Evolutionary conservation across 2,888 invertebrate species (phyloP).

Genomic region (Calliscelio sp.): DNA sequence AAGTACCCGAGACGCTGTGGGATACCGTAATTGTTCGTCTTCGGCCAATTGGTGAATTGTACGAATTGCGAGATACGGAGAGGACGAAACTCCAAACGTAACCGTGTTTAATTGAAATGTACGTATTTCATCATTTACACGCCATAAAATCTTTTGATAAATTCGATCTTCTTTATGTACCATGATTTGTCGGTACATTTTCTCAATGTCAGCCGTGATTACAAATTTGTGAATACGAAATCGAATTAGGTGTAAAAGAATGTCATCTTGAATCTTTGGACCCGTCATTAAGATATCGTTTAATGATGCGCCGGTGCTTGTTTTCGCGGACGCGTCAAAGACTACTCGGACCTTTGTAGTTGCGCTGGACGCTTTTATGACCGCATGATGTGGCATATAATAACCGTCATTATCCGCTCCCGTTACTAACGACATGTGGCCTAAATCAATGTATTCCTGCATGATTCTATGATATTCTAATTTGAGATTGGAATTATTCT

Average conservation of each 20-base stretch:
- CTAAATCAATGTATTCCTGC: neutral
- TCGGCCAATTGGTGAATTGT: neutral
- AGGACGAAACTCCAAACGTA: neutral
- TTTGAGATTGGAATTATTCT: neutral
- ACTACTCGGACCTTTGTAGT: neutral
- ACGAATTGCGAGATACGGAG: neutral
- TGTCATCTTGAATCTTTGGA: neutral
- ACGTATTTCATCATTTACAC: neutral
- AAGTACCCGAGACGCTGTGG: neutral
- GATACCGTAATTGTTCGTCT: neutral
- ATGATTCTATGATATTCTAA: neutral
- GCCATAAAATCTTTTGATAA: neutral
- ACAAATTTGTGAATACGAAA: neutral
- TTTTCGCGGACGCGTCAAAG: neutral
- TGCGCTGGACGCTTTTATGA: neutral
- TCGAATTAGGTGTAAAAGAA: neutral
- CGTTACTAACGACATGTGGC: neutral
- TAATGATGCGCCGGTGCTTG: neutral
- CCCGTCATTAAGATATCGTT: neutral
- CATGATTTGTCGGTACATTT: neutral
- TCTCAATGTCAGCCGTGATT: neutral
- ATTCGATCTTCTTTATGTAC: neutral
- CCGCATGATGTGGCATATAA: slow-evolving; percentile 1
- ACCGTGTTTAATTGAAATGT: neutral
- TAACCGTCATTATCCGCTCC: neutral